phyloP scores from a whole-genome alignment of 2,113 vertebrate genomes.

The Halichoerus grypus region DNA sequence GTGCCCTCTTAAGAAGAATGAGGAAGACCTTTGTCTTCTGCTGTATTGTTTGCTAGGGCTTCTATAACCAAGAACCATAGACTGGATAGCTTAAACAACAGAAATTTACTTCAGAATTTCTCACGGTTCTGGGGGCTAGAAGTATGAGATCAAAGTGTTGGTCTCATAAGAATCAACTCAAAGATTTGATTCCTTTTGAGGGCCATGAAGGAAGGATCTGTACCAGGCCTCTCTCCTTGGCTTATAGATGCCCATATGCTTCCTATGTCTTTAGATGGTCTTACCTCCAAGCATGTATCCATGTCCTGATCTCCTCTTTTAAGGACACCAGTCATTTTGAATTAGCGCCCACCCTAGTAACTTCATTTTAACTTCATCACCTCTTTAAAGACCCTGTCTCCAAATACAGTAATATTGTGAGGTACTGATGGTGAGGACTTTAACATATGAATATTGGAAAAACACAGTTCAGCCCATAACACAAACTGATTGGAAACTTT shows the following conservation, averaged over 20 bases:
- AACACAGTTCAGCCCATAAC: neutral
- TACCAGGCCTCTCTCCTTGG: neutral
- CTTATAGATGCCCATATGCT: neutral
- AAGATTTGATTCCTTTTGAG: slow-evolving; percentile 23
- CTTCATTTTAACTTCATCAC: slow-evolving; percentile 39
- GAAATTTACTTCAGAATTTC: slow-evolving; percentile 38
- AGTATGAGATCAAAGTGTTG: neutral
- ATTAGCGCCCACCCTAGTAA: neutral
- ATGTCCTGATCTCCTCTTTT: neutral
- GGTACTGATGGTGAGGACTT: neutral
- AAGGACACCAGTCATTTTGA: neutral
- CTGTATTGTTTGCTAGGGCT: neutral
- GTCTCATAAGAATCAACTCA: neutral
- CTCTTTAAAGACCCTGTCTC: neutral
- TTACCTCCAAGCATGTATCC: neutral
- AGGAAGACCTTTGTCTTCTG: neutral
- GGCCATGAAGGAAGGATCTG: neutral
- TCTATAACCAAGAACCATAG: neutral
- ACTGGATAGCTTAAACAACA: neutral
- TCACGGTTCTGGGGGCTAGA: neutral
- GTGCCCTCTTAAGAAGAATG: neutral
- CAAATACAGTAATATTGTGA: neutral
- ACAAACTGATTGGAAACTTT: neutral
- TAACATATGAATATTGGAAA: slow-evolving; percentile 1
- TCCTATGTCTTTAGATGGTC: neutral